Evolutionary conservation across 2,113 vertebrate genomes (phyloP).

Genomic region (Serinus canaria): DNA sequence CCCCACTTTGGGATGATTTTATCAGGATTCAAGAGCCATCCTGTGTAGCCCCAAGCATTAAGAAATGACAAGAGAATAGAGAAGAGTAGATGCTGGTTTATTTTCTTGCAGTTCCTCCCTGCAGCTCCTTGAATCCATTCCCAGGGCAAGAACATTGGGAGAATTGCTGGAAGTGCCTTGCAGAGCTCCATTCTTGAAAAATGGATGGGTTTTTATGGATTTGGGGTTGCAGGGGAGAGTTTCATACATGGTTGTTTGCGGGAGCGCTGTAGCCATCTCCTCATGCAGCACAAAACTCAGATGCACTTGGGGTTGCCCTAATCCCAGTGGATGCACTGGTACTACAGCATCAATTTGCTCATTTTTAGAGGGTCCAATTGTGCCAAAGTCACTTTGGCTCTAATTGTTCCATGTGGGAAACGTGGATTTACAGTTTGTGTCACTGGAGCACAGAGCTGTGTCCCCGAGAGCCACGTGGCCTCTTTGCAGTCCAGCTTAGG

Average conservation of each 20-base stretch:
- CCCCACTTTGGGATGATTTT: neutral
- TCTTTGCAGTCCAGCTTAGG: neutral
- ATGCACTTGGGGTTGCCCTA: neutral
- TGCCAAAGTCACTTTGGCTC: neutral
- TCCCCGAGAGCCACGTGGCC: rapidly evolving
- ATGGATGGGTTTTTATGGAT: rapidly evolving
- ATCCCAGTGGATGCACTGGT: rapidly evolving
- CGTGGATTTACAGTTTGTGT: neutral
- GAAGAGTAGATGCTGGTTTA: neutral
- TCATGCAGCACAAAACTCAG: rapidly evolving
- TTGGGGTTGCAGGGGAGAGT: neutral
- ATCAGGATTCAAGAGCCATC: neutral
- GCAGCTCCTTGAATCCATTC: neutral
- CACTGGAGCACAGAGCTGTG: neutral
- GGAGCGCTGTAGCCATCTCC: neutral
- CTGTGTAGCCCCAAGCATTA: rapidly evolving
- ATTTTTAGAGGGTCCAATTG: neutral
- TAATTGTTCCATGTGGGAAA: rapidly evolving
- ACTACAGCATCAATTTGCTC: neutral
- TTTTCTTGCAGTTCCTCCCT: neutral
- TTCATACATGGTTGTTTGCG: rapidly evolving
- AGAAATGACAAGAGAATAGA: neutral
- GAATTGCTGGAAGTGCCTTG: rapidly evolving
- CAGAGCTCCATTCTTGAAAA: neutral
- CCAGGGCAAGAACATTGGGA: neutral